phyloP scores from a whole-genome alignment of 1,140 invertebrate genomes.

The Camponotus pennsylvanicus region DNA sequence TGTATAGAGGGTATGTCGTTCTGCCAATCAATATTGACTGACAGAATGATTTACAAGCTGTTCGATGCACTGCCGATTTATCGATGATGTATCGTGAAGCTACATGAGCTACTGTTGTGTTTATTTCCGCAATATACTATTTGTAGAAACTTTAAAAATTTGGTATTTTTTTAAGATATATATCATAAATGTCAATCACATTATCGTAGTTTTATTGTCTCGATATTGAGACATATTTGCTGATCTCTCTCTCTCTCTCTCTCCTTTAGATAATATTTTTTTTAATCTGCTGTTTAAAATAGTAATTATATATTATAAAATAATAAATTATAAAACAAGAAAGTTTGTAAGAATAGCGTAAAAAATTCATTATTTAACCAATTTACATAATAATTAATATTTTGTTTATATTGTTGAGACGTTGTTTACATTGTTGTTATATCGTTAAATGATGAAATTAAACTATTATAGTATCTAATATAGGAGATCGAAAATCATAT shows the following conservation, averaged over 20 bases:
- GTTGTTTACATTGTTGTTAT: no score
- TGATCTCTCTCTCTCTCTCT: no score
- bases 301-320: neutral
- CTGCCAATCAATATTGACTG: conserved; percentile 61
- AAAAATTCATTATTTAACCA: neutral
- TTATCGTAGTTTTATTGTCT: neutral
- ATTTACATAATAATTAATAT: neutral
- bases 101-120: conserved; percentile 10
- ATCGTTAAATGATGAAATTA: neutral
- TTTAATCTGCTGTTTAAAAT: neutral
- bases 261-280: neutral
- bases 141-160: conserved; percentile 24
- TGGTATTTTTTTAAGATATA: conserved; percentile 1
- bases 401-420: neutral
- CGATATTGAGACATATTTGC: neutral
- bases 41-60: conserved; percentile 58
- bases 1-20: conserved; percentile 37
- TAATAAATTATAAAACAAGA: conserved; percentile 14
- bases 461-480: neutral
- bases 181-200: neutral
- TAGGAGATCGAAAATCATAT: neutral
- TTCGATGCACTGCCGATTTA: neutral
- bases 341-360: neutral
- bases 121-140: conserved; percentile 26
- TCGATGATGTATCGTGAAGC: conserved; percentile 33